Percentiles rank a stretch among this genome's conserved stretches.
Evolutionary conservation across 2,797 vertebrate species (phyloP).

Genomic region (Ptychadena robeensis): DNA sequence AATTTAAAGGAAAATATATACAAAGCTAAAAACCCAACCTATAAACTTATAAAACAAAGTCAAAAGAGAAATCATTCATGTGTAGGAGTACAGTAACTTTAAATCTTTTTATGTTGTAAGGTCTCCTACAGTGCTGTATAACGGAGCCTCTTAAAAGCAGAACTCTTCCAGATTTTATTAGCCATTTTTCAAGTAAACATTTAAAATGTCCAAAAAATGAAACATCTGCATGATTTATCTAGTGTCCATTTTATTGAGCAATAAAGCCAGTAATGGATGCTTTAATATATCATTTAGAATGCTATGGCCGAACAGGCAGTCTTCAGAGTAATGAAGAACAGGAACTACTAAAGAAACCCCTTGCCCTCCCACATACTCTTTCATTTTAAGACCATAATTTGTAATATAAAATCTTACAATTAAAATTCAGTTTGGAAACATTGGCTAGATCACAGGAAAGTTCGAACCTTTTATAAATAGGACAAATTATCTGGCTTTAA

Average conservation of each 20-base stretch:
- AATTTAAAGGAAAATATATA: constrained; percentile 19
- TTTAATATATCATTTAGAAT: constrained; percentile 46
- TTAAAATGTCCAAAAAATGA: constrained; percentile 42
- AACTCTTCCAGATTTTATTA: constrained; percentile 49
- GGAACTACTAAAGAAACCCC: neutral
- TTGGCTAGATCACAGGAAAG: constrained; percentile 18
- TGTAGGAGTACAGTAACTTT: neutral
- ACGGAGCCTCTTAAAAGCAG: constrained; percentile 26
- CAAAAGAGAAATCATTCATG: constrained; percentile 17
- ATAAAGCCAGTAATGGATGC: constrained; percentile 48
- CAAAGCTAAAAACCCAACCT: neutral
- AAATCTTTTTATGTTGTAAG: constrained; percentile 12
- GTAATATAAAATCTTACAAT: constrained; percentile 49
- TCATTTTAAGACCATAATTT: constrained; percentile 16
- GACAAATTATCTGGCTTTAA: constrained; percentile 35
- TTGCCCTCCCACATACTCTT: neutral
- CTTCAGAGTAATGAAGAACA: constrained; percentile 42
- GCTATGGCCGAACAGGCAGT: constrained; percentile 9
- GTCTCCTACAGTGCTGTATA: constrained; percentile 32
- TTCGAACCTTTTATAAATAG: constrained; percentile 50
- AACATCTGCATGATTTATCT: constrained; percentile 52
- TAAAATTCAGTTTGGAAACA: constrained; percentile 43
- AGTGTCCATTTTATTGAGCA: constrained; percentile 50
- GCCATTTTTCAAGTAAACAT: constrained; percentile 47
- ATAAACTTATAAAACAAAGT: constrained; percentile 19